Base-by-base conservation (phyloP, 2,888 invertebrate genomes). In the Limnephilus auricula region DNA sequence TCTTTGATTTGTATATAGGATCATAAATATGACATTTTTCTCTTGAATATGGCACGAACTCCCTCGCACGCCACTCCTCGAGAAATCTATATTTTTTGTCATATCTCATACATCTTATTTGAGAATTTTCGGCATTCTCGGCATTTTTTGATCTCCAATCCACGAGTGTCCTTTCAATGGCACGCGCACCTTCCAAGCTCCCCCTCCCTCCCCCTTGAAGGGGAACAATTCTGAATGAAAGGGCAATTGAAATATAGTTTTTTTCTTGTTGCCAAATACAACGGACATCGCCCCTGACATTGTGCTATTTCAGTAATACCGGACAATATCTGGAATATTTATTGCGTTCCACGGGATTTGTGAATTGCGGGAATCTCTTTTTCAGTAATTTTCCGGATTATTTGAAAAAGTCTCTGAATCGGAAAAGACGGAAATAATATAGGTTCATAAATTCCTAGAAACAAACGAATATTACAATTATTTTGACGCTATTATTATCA, bases 111-210 rank as follows among this genome's bases (percentile, higher is more conserved):
- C 88, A 91, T 92, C 92, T 92, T 91, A 92, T 92, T 92, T 90
- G 91, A 89, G 90, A 90, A 92, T 91, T 90, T 93, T 92, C 88
- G 45, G 90, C 93, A 93, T 93, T 93, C 91, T 89, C 90, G 80
- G 91, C 92, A 93, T 93, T 92, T 93, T 92, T 92, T 91, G 92
- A 93, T 93, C 93, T 93, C 84, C 93, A 92, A 93, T 93, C 93
- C 92, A 90, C 83, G 90, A 92, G 93, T 92, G 91, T 92, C 90
- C 92, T 92, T 84, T 89, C 88, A 89, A 86, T 88, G 65, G 88
- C 89, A 92, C 80, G 91, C 79, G 79, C 89, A 89, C 91, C 89
- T 80, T 82, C 37, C 32, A 37, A 45, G 5, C 91, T 78, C 89
- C 90, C 83, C 50, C 37, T 89, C 91, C 88, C 90, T 50, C 12